Evolutionary conservation across 1,140 invertebrate species (phyloP).

Genomic region (Patella vulgata): DNA sequence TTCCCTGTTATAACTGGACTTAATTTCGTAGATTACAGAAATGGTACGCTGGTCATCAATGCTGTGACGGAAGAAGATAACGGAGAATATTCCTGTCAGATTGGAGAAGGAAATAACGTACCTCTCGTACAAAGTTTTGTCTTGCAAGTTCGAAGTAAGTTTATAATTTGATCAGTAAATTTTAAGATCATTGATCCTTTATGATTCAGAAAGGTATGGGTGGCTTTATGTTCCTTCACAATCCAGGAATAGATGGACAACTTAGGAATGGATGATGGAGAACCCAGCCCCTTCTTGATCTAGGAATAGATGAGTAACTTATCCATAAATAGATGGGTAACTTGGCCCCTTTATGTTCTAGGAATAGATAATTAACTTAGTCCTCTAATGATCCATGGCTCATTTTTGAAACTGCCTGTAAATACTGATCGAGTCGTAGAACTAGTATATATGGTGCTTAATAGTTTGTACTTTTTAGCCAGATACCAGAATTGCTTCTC

Average conservation of each 20-base stretch:
- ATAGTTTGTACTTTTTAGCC: too few relatives aligned
- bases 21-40: constrained; percentile 14
- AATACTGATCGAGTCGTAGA: too few relatives aligned
- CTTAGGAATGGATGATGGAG: background rate
- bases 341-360: too few relatives aligned
- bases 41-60: constrained; percentile 38
- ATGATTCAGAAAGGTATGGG: too few relatives aligned
- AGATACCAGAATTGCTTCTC: too few relatives aligned
- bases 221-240: background rate
- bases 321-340: background rate
- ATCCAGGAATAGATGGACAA: background rate
- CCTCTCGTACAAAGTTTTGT: constrained; percentile 33
- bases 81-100: constrained; percentile 40
- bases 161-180: background rate
- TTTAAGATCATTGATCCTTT: background rate
- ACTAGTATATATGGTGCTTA: too few relatives aligned
- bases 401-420: too few relatives aligned
- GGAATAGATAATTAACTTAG: too few relatives aligned
- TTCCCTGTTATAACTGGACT: constrained; percentile 13
- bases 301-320: background rate
- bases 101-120: constrained; percentile 21
- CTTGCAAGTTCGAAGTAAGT: constrained; percentile 41
- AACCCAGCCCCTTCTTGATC: too few relatives aligned
- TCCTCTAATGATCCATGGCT: too few relatives aligned
- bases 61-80: constrained; percentile 27